These are phyloP conservation scores for Oscheius myriophilus DNA, from an alignment of 2,888 invertebrate species.

Conservation along the genomic window DNA sequence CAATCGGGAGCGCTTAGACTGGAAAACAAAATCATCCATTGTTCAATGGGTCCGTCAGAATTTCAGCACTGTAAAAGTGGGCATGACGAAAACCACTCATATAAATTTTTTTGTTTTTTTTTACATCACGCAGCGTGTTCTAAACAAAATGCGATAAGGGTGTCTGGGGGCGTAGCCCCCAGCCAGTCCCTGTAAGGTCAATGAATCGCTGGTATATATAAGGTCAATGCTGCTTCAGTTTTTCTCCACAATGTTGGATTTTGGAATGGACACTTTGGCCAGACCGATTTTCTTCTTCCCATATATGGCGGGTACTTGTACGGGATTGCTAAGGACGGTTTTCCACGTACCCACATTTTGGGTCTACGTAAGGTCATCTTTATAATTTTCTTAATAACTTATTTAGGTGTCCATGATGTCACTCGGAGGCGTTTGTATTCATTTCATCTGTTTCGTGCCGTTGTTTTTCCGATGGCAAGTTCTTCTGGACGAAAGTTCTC, in stretches of 20 bases:
- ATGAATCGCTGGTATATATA: too few species aligned
- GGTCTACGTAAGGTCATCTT: not conserved
- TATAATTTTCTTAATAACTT: not conserved
- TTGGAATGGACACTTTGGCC: conserved; percentile 15
- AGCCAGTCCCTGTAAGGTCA: too few species aligned
- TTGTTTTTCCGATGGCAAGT: conserved; percentile 14
- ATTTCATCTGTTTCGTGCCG: conserved; percentile 10
- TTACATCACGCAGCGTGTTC: too few species aligned
- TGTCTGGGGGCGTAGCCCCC: too few species aligned
- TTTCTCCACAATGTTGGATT: conserved; percentile 7
- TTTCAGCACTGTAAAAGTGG: too few species aligned
- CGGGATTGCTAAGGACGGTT: conserved; percentile 18
- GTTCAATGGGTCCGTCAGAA: too few species aligned
- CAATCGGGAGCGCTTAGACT: too few species aligned
- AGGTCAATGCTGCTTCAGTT: too few species aligned
- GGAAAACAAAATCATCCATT: too few species aligned
- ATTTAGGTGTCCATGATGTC: conserved; percentile 1
- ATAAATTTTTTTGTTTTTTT: too few species aligned
- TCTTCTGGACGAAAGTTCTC: not conserved
- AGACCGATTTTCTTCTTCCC: conserved; percentile 22
- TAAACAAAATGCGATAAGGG: too few species aligned
- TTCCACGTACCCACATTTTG: conserved; percentile 5
- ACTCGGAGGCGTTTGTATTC: not conserved
- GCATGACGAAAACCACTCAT: too few species aligned
- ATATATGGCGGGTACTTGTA: conserved; percentile 11